Evolutionary conservation across 2,113 vertebrate genomes (phyloP).

Genomic region (Ochotona curzoniae): DNA sequence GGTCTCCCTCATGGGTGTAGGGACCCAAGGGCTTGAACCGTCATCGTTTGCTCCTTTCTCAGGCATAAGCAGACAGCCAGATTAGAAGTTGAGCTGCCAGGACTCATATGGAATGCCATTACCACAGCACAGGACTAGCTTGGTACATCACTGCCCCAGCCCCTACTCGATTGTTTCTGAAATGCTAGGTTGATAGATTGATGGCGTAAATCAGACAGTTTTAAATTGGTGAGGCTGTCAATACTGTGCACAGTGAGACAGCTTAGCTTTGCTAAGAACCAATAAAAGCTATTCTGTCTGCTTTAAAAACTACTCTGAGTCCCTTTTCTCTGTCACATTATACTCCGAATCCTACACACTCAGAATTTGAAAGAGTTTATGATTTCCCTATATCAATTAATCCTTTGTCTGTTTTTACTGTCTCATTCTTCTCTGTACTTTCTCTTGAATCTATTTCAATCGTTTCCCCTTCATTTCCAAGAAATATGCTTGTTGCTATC

Average conservation of each 20-base stretch:
- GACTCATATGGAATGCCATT: no score
- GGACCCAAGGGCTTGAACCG: no score
- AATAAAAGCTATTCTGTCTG: conserved; percentile 48
- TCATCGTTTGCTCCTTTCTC: no score
- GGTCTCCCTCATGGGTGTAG: no score
- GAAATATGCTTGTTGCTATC: neutral
- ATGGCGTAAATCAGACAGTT: conserved; percentile 45
- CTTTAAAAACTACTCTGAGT: conserved; percentile 47
- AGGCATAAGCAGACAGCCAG: no score
- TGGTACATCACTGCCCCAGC: no score
- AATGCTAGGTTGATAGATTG: conserved; percentile 52
- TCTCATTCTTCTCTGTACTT: neutral
- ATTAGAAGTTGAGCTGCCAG: no score
- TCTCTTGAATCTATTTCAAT: neutral
- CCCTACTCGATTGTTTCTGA: conserved; percentile 24
- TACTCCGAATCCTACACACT: neutral
- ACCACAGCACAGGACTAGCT: no score
- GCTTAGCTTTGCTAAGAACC: neutral
- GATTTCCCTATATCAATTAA: neutral
- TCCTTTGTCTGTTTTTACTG: neutral
- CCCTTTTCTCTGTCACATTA: conserved; percentile 32
- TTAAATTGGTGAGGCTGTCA: conserved; percentile 34
- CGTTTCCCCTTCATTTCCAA: neutral
- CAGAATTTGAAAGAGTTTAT: conserved; percentile 44
- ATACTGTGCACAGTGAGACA: neutral